These are phyloP conservation scores for Tenualosa thibaudeaui DNA, from an alignment of 2,797 vertebrate species.

Conservation along the genomic window DNA sequence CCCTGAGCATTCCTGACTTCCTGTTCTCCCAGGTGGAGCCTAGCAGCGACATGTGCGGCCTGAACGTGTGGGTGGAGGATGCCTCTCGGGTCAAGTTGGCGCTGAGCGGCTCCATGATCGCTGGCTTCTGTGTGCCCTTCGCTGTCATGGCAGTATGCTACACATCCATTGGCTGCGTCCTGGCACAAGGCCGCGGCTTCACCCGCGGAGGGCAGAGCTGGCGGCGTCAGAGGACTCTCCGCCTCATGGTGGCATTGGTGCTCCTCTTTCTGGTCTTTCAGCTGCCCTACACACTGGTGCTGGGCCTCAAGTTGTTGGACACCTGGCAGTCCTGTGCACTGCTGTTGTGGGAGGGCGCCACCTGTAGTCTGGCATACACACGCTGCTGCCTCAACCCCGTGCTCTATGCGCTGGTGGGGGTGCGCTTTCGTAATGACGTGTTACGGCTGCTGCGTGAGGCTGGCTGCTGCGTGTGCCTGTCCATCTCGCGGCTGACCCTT, in stretches of 20 bases:
- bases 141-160: constrained; percentile 84
- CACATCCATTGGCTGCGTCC: constrained; percentile 69
- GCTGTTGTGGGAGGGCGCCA: constrained; percentile 79
- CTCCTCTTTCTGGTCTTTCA: constrained; percentile 84
- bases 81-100: constrained; percentile 63
- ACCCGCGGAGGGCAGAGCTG: constrained; percentile 66
- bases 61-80: constrained; percentile 52
- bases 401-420: constrained; percentile 86
- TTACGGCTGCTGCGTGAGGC: constrained; percentile 63
- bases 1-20: constrained; percentile 84
- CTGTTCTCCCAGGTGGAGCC: constrained; percentile 65
- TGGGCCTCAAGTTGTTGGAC: constrained; percentile 72
- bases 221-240: constrained; percentile 73
- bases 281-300: constrained; percentile 85
- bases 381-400: constrained; percentile 91
- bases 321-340: constrained; percentile 58
- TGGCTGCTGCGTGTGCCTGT: constrained; percentile 55
- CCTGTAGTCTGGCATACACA: constrained; percentile 80
- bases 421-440: constrained; percentile 85
- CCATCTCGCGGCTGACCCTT: neutral
- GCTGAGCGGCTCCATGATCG: constrained; percentile 72
- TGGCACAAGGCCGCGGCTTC: constrained; percentile 71
- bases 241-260: constrained; percentile 83
- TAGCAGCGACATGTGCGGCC: constrained; percentile 60
- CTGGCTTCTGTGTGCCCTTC: constrained; percentile 80